phyloP scores from a whole-genome alignment of 2,888 invertebrate species.

The Lydus trimaculatus region DNA sequence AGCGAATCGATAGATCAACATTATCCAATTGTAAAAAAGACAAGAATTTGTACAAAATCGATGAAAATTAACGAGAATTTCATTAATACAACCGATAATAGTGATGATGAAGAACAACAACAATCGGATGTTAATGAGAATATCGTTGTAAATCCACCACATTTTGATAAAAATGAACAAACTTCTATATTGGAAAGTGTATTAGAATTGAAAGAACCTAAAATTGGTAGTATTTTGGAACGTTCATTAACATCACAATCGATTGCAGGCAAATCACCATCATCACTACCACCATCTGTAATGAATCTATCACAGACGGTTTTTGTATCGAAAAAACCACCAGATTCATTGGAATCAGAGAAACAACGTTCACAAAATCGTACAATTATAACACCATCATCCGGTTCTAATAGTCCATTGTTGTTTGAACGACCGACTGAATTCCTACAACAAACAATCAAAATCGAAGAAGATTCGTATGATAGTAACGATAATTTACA shows the following conservation, averaged over 20 bases:
- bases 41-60: slow-evolving; percentile 41
- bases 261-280: slow-evolving; percentile 33
- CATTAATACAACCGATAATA: no score
- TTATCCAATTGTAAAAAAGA: slow-evolving; percentile 34
- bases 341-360: slow-evolving; percentile 35
- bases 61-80: slow-evolving; percentile 42
- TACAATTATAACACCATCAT: slow-evolving; percentile 24
- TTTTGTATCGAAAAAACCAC: slow-evolving; percentile 49
- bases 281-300: slow-evolving; percentile 36
- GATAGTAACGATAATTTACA: slow-evolving; percentile 31
- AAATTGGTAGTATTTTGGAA: slow-evolving; percentile 56
- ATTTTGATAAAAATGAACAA: slow-evolving; percentile 44
- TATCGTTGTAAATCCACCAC: slow-evolving; percentile 39
- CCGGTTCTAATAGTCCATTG: slow-evolving; percentile 45
- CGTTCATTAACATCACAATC: slow-evolving; percentile 54
- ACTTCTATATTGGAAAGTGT: slow-evolving; percentile 57
- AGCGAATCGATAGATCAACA: neutral
- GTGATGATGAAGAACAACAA: neutral
- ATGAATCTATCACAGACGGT: slow-evolving; percentile 45
- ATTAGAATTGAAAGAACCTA: slow-evolving; percentile 51
- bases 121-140: slow-evolving; percentile 44
- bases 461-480: slow-evolving; percentile 47
- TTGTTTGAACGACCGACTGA: slow-evolving; percentile 49
- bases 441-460: slow-evolving; percentile 48
- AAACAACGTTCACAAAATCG: slow-evolving; percentile 10